Percentiles rank a stretch among this genome's conserved stretches.
Evolutionary conservation across 2,888 invertebrate genomes (phyloP).

Genomic region (Tiliacea citrago): DNA sequence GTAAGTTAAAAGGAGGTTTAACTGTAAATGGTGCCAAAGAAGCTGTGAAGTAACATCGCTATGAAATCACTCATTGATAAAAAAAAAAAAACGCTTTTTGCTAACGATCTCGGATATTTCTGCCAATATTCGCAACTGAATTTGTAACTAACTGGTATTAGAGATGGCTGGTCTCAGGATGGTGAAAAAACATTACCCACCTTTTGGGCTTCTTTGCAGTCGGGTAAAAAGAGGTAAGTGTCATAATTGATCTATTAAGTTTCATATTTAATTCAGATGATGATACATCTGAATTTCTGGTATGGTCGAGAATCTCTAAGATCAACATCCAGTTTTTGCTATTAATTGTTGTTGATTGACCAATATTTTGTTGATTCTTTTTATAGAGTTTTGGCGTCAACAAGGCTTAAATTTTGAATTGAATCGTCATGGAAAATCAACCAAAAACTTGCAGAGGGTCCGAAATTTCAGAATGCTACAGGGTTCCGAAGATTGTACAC

Average conservation of each 20-base stretch:
- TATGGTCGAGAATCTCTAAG: background rate
- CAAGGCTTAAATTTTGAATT: slow-evolving; percentile 23
- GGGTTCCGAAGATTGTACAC: slow-evolving; percentile 18
- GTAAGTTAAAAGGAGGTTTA: no score
- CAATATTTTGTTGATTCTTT: slow-evolving; percentile 35
- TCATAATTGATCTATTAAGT: no score
- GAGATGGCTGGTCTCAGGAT: background rate
- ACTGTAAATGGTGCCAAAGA: background rate
- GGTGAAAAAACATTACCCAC: background rate
- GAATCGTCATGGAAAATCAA: slow-evolving; percentile 6
- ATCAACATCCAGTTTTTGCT: background rate
- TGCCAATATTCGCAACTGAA: background rate
- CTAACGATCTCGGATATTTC: background rate
- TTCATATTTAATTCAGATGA: slow-evolving; percentile 3
- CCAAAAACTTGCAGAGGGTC: slow-evolving; percentile 1
- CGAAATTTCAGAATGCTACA: slow-evolving; percentile 36
- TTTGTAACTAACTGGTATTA: background rate
- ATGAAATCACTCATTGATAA: background rate
- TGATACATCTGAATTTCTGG: background rate
- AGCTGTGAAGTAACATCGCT: background rate
- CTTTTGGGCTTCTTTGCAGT: background rate
- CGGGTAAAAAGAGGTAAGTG: slow-evolving; percentile 40
- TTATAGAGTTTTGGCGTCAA: slow-evolving; percentile 38
- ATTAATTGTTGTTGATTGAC: slow-evolving; percentile 9
- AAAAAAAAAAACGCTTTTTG: background rate